A percentile compares a stretch with the other conserved stretches of the same genome.
These are phyloP conservation scores for Diachasmimorpha longicaudata DNA, from an alignment of 1,140 invertebrate species.

Conservation along the genomic window DNA sequence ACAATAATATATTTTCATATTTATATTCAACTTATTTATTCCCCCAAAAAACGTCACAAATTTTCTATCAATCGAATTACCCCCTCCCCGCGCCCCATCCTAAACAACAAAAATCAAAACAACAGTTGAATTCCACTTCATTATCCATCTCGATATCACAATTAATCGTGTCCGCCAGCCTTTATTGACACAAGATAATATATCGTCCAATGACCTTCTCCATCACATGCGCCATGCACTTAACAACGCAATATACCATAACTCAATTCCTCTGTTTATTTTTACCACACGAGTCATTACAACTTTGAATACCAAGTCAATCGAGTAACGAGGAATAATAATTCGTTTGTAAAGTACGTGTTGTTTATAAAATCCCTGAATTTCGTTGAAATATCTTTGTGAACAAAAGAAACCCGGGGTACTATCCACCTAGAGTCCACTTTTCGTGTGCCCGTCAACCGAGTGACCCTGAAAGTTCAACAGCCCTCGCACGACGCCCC, in stretches of 20 bases:
- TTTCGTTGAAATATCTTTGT: neutral
- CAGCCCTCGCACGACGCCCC: conserved; percentile 43
- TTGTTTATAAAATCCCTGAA: too few species aligned
- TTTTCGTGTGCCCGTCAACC: neutral
- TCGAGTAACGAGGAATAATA: too few species aligned
- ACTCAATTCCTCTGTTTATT: neutral
- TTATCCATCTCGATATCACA: neutral
- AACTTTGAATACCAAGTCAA: neutral
- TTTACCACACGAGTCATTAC: neutral
- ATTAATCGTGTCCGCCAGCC: neutral
- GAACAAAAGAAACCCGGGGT: neutral
- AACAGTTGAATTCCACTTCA: neutral
- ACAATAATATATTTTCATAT: too few species aligned
- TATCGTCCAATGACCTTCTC: neutral
- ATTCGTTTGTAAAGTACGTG: too few species aligned
- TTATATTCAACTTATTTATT: too few species aligned
- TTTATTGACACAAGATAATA: neutral
- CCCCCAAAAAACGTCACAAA: too few species aligned
- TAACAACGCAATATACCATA: neutral
- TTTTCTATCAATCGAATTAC: too few species aligned
- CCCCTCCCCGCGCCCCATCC: too few species aligned
- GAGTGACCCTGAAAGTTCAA: conserved; percentile 60
- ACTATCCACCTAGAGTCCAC: neutral
- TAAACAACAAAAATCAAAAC: too few species aligned
- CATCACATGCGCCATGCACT: neutral